Base-by-base conservation (phyloP, 2,113 vertebrate genomes). In the Lontra canadensis region DNA sequence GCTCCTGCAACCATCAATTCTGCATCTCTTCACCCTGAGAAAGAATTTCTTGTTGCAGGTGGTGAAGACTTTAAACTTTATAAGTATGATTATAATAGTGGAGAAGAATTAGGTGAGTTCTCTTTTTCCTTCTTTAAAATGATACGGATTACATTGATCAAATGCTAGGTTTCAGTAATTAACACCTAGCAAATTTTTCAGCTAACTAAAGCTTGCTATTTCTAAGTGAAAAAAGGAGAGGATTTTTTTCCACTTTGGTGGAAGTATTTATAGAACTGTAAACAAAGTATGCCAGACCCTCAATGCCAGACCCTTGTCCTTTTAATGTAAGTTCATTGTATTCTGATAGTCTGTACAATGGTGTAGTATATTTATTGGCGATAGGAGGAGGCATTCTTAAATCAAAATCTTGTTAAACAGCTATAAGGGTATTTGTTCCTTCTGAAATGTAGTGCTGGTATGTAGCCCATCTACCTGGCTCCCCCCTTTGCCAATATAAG, bases 11-110 rank as follows among this genome's bases (percentile, higher is more conserved):
- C 99, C 95, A 99, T 99, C 98, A 99, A 99, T 98, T 99, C 99
- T 12, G 99, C 99, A 74, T 99, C 99, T 61, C 99, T 99, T 97
- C 99, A 99, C 95, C 99, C 99, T 63, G 99, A 99, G 0, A 99
- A 99, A 97, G 99, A 99, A 95, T 99, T 99, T 98, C 99, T 99
- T 98, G 99, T 99, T 96, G 99, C 99, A 0, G 99, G 99, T 71
- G 99, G 99, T 92, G 99, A 99, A 76, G 99, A 99, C 98, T 99
- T 99, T 99, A 99, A 99, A 97, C 99, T 99, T 96, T 99, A 99
- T 98, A 99, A 99, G 97, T 99, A 99, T 97, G 99, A 99, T 99
- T 99, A 99, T 98, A 99, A 99, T 98, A 99, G 99, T 73, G 99
- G 99, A 97, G 99, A 99, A 98, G 99, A 99, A 98, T 98, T 99